Evolutionary conservation across 2,113 vertebrate genomes (phyloP), one percentile per base, ranked within the genome.

Genomic region (Noturus placidus): DNA sequence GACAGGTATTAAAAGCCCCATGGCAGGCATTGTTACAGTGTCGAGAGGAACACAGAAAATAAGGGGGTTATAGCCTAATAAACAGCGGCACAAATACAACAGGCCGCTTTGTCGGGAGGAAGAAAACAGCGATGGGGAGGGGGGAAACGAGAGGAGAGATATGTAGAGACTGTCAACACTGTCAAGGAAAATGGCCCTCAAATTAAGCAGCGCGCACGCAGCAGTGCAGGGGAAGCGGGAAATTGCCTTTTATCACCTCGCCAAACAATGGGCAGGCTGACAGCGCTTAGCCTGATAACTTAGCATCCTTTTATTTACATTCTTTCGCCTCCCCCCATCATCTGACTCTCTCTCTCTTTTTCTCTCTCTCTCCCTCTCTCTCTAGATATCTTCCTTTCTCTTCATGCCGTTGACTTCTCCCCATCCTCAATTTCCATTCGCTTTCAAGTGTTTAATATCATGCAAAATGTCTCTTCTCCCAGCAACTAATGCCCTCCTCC

Each of bases 371-470:
- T 93, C 91, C 93, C n/a, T n/a, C 92, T 83, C 54, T 27, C 91
- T 86, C 89, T 89, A 89, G 90, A 86, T 92, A 90, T 88, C 89
- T 87, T 90, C 90, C 86, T 93, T 91, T 93, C 92, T 93, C 89
- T 90, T 82, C 79, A 82, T 82, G 79, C 33, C 56, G 22, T 38
- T 82, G 56, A 59, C 30, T 82, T 82, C 56, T 82, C 57, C 56
- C 69, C 86, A 90, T 94, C 94, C 94, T 92, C 88, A 83, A 90
- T 92, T 94, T 92, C 92, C 65, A 30, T 69, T 70, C 61, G 89
- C 95, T 95, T 95, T 95, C 95, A 95, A 95, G 95, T 96, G 94
- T 93, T 95, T 95, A 95, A 95, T 94, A 95, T 94, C 92, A 96
- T 95, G 94, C 94, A 94, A 95, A 95, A 95, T 94, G 93, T 92